Conservation (phyloP, 2,113 vertebrate genomes). For the Daboia siamensis region DNA sequence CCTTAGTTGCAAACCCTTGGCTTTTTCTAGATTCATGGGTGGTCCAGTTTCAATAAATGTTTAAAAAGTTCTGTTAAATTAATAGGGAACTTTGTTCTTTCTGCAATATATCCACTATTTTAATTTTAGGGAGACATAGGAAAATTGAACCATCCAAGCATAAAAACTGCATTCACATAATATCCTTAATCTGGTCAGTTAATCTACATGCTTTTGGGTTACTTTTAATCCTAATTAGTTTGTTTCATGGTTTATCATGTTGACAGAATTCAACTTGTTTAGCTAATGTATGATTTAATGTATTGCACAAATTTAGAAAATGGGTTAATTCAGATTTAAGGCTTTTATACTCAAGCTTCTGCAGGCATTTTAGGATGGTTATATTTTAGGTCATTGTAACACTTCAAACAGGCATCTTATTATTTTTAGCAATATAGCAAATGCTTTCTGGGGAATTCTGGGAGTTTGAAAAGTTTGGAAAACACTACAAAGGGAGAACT, state of each 20-base stretch:
- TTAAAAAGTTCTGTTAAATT: slow-evolving; percentile 15
- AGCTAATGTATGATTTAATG: background rate
- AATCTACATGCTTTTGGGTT: background rate
- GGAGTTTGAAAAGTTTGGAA: background rate
- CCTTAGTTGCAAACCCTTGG: slow-evolving; percentile 41
- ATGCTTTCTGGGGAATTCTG: background rate
- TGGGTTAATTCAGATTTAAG: background rate
- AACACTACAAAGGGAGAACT: background rate
- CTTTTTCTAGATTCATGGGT: slow-evolving; percentile 40
- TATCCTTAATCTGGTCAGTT: background rate
- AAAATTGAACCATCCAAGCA: slow-evolving; percentile 37
- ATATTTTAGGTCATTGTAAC: background rate
- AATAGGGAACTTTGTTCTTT: slow-evolving; percentile 20
- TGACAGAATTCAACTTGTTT: background rate
- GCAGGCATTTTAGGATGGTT: slow-evolving; percentile 22
- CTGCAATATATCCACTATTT: background rate
- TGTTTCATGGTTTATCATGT: background rate
- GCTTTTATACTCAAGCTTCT: background rate
- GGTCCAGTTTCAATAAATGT: slow-evolving; percentile 31
- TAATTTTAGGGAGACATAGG: slow-evolving; percentile 25
- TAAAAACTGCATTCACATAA: background rate
- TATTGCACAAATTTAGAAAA: background rate
- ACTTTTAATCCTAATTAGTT: background rate
- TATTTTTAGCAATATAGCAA: slow-evolving; percentile 20
- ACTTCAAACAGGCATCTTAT: slow-evolving; percentile 20